phyloP scores from a whole-genome alignment of 2,888 invertebrate species.

The Anticlea derivata region DNA sequence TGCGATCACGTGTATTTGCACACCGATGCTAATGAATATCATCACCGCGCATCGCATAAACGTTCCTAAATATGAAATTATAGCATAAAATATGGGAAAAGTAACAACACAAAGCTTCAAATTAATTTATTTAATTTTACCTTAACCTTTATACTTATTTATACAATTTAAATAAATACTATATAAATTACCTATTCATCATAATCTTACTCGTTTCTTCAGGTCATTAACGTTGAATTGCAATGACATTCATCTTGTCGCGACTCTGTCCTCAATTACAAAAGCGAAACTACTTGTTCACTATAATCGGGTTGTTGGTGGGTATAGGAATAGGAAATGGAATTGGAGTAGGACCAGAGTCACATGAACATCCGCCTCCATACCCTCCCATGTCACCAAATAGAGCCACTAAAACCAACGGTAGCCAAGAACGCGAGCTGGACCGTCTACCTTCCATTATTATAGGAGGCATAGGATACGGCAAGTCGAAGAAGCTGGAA shows the following conservation, averaged over 20 bases:
- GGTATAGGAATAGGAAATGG: conserved; percentile 60
- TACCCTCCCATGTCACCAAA: conserved; percentile 43
- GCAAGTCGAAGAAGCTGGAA: conserved; percentile 8
- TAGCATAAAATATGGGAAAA: too few relatives aligned
- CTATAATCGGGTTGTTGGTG: conserved; percentile 49
- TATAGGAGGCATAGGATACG: conserved; percentile 43
- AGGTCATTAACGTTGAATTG: background rate
- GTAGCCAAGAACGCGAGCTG: conserved; percentile 47
- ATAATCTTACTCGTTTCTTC: background rate
- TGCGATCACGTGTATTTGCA: too few relatives aligned
- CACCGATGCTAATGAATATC: too few relatives aligned
- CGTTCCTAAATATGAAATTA: too few relatives aligned
- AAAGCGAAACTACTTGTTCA: conserved; percentile 11
- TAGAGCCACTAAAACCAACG: conserved; percentile 52
- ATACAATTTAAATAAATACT: conserved; percentile 10
- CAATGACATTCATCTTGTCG: conserved; percentile 5
- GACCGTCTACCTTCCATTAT: conserved; percentile 51
- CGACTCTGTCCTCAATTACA: conserved; percentile 10
- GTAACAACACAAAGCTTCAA: too few relatives aligned
- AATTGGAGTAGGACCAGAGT: conserved; percentile 40
- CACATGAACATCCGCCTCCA: conserved; percentile 40
- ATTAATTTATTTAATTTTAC: background rate
- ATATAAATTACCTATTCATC: conserved; percentile 15
- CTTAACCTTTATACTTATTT: background rate
- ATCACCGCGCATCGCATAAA: too few relatives aligned